Evolutionary conservation across 2,888 invertebrate species (phyloP), one percentile per base, ranked within the genome.

Genomic region (Trichopoda pennipes): DNA sequence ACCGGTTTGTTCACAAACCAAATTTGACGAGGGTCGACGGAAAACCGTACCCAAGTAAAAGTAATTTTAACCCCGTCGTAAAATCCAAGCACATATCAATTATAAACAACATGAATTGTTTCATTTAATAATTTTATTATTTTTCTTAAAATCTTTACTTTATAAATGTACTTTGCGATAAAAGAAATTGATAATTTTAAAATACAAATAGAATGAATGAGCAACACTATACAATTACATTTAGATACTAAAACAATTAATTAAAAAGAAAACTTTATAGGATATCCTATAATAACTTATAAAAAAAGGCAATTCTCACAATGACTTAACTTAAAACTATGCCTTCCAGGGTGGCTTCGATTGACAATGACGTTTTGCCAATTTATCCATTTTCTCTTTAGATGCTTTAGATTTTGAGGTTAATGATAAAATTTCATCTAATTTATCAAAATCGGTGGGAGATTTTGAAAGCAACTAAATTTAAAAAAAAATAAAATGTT

Each of bases 391-490:
- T 60, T 81, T 86, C 8, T 81, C 84, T 63, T 74, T 84, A 28
- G 76, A 17, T 79, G 86, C 42, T 44, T 81, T 81, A n/a, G 81
- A 73, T 63, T 87, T 86, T 28, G 86, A 80, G 1, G 87, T 85
- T 42, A 88, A 72, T 8, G 87, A 85, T 14, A 91, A 85, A 23
- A 91, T 88, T 81, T 88, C 87, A 58, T 91, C 88, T 4, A 91
- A 85, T 68, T 88, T 88, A 78, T 91, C 91, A 51, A 90, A 87
- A 80, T 91, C 91, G 75, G 89, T 87, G 2, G 93, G 92, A 0
- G 93, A 92, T 86, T 93, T 93, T 19, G 92, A 92, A 17, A 94
- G 88, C 14, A 93, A 87, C 93, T 93, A 89, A 0, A 84, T 83
- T 70, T 28, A 38, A 70, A 17, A 56, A 35, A 76, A 51, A 58